phyloP scores from a whole-genome alignment of 1,140 invertebrate genomes.

The Formica exsecta region DNA sequence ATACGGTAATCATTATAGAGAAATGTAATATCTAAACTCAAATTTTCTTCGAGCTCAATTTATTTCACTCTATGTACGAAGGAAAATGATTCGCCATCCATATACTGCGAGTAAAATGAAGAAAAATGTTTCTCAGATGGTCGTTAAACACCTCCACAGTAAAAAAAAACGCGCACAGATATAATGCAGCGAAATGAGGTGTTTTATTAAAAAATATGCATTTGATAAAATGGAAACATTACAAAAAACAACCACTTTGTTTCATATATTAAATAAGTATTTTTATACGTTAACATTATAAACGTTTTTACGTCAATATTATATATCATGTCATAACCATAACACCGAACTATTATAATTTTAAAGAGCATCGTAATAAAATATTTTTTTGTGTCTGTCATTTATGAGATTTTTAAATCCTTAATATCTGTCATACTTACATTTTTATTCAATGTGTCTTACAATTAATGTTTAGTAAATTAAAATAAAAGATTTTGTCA shows the following conservation, averaged over 20 bases:
- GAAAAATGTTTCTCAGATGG: conserved; percentile 53
- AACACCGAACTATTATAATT: conserved; percentile 4
- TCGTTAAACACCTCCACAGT: neutral
- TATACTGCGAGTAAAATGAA: conserved; percentile 29
- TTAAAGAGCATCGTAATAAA: conserved; percentile 18
- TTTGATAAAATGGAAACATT: neutral
- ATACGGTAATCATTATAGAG: conserved; percentile 30
- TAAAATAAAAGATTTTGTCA: neutral
- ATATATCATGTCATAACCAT: neutral
- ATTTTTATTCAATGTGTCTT: neutral
- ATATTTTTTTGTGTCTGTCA: neutral
- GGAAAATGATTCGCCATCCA: conserved; percentile 22
- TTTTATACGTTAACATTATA: neutral
- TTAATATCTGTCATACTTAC: neutral
- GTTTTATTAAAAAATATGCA: conserved; percentile 43
- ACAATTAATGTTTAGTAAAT: neutral
- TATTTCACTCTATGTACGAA: conserved; percentile 40
- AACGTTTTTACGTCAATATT: neutral
- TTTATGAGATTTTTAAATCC: conserved; percentile 1
- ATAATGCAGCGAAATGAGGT: conserved; percentile 30
- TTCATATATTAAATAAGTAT: neutral
- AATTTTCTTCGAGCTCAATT: conserved; percentile 38
- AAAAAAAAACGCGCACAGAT: neutral
- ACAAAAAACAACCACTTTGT: neutral
- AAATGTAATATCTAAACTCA: conserved; percentile 10